Conservation (phyloP, 1,140 invertebrate genomes). For the Tetragonula clypearis region DNA sequence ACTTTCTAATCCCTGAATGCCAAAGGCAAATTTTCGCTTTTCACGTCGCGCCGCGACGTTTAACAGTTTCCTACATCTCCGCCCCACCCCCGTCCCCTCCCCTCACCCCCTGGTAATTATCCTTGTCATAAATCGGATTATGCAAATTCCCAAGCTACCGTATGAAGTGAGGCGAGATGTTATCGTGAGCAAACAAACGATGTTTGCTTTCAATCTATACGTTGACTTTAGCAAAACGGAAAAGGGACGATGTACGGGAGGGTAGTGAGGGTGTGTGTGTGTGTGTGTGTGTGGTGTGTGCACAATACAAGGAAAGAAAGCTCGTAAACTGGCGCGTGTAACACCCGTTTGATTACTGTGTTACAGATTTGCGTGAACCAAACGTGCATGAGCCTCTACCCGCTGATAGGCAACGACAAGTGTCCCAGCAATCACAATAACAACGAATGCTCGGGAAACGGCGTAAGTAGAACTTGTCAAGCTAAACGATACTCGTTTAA, state of each 20-base stretch:
- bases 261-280: no score
- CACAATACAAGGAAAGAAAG: neutral
- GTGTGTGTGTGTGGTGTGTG: no score
- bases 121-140: conserved; percentile 12
- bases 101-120: neutral
- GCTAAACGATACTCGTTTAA: no score
- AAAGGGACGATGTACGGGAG: no score
- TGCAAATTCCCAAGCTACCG: neutral
- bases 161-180: no score
- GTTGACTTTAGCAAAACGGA: neutral
- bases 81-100: no score
- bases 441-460: conserved; percentile 95
- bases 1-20: neutral
- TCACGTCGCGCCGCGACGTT: neutral
- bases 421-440: conserved; percentile 95
- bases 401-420: conserved; percentile 90
- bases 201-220: conserved; percentile 41
- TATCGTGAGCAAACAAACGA: neutral
- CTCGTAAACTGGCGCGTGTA: neutral
- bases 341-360: neutral
- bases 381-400: conserved; percentile 92
- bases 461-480: conserved; percentile 85
- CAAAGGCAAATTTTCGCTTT: neutral
- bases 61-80: neutral
- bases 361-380: conserved; percentile 94